phyloP scores from a whole-genome alignment of 2,797 vertebrate genomes.

The Hypotaenidia philippensis region DNA sequence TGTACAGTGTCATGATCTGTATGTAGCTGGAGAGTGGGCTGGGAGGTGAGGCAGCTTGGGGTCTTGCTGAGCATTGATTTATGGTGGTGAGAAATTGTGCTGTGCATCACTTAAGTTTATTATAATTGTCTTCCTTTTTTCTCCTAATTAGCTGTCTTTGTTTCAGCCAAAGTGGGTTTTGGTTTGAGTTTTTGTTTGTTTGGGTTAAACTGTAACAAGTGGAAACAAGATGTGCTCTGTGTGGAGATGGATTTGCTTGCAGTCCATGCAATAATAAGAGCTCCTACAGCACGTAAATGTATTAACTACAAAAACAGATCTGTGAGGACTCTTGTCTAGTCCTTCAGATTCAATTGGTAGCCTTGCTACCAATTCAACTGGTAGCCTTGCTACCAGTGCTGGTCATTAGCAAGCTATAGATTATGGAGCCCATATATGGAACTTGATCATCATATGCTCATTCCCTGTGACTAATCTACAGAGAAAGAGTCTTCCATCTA shows the following conservation, averaged over 20 bases:
- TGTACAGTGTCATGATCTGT: too few relatives aligned
- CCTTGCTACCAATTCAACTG: not conserved
- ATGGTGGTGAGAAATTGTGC: too few relatives aligned
- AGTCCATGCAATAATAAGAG: not conserved
- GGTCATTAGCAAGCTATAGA: not conserved
- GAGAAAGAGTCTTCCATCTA: not conserved
- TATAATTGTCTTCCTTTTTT: too few relatives aligned
- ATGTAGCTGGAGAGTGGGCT: too few relatives aligned
- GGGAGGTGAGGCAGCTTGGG: too few relatives aligned
- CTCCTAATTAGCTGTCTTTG: too few relatives aligned
- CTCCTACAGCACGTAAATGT: not conserved
- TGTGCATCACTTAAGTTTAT: too few relatives aligned
- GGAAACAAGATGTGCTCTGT: not conserved
- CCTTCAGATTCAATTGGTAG: not conserved
- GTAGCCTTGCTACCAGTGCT: not conserved
- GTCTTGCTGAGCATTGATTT: too few relatives aligned
- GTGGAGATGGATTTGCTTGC: not conserved
- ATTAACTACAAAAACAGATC: not conserved
- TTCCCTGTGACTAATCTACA: not conserved
- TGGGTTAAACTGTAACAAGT: too few relatives aligned
- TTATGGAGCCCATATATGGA: accelerated
- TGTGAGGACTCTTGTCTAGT: not conserved
- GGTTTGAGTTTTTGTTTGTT: too few relatives aligned
- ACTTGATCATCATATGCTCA: not conserved
- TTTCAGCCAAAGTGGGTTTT: too few relatives aligned